phyloP scores from a whole-genome alignment of 2,888 invertebrate species.

The Acleris laterana region DNA sequence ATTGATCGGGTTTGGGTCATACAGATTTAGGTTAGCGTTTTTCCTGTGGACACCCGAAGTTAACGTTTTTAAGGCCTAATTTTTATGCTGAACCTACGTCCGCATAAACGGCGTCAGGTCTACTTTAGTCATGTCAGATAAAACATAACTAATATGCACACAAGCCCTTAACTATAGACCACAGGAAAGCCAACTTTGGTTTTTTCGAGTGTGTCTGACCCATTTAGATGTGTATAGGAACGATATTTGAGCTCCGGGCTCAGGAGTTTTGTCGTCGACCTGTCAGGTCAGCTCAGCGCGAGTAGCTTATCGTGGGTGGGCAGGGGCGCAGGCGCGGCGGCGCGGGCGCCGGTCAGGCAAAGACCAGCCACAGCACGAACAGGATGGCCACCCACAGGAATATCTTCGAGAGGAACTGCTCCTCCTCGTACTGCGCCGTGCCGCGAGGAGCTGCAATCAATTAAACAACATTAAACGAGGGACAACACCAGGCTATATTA shows the following conservation, averaged over 20 bases:
- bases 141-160: no score
- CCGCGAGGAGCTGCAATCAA: slow-evolving; percentile 88
- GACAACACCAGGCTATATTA: neutral
- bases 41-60: neutral
- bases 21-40: no score
- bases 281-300: slow-evolving; percentile 15
- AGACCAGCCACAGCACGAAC: slow-evolving; percentile 95
- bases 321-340: slow-evolving; percentile 46
- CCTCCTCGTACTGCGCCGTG: slow-evolving; percentile 94
- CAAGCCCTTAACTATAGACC: no score
- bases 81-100: no score
- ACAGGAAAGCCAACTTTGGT: no score
- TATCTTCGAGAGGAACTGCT: slow-evolving; percentile 95
- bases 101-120: no score
- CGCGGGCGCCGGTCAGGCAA: slow-evolving; percentile 86
- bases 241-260: neutral
- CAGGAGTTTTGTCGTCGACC: neutral
- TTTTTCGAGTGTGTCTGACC: no score
- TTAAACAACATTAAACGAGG: neutral
- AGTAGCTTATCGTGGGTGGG: slow-evolving; percentile 32
- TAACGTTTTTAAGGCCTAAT: no score
- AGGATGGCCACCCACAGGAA: slow-evolving; percentile 96
- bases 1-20: no score
- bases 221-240: neutral
- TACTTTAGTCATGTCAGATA: no score